phyloP scores from a whole-genome alignment of 2,113 vertebrate genomes.

The Leptocoma aspasia region DNA sequence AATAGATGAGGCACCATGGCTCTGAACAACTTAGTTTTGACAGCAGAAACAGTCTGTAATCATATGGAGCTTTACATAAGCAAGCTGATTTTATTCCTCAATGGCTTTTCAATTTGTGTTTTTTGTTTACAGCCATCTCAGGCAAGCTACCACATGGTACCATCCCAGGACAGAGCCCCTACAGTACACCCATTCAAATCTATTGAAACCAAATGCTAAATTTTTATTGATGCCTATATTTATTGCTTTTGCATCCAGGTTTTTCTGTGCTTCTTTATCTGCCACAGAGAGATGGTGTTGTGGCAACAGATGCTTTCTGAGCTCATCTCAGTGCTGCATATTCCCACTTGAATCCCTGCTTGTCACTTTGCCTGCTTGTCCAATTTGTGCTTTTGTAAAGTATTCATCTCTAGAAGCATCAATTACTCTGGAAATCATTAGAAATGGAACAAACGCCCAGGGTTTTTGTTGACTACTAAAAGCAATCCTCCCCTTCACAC shows the following conservation, averaged over 20 bases:
- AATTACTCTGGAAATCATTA: neutral
- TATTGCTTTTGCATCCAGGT: neutral
- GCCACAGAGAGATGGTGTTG: neutral
- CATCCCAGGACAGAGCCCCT: neutral
- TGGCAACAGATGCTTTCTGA: conserved; percentile 30
- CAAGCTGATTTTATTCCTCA: neutral
- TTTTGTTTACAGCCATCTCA: neutral
- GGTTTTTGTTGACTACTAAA: neutral
- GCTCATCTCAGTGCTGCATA: neutral
- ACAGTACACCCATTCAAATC: neutral
- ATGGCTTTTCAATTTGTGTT: neutral
- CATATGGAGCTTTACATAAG: neutral
- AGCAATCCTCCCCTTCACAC: neutral
- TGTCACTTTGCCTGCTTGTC: neutral
- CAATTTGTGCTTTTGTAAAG: neutral
- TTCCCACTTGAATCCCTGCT: neutral
- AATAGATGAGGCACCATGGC: neutral
- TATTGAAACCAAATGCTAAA: neutral
- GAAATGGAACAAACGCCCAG: neutral
- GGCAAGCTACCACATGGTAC: neutral
- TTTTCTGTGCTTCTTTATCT: neutral
- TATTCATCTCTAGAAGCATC: neutral
- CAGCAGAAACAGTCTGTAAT: neutral
- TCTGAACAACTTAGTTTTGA: neutral
- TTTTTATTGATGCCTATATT: neutral